These are phyloP conservation scores for Napeogenes sylphis DNA, from an alignment of 2,888 invertebrate genomes.

Conservation along the genomic window DNA sequence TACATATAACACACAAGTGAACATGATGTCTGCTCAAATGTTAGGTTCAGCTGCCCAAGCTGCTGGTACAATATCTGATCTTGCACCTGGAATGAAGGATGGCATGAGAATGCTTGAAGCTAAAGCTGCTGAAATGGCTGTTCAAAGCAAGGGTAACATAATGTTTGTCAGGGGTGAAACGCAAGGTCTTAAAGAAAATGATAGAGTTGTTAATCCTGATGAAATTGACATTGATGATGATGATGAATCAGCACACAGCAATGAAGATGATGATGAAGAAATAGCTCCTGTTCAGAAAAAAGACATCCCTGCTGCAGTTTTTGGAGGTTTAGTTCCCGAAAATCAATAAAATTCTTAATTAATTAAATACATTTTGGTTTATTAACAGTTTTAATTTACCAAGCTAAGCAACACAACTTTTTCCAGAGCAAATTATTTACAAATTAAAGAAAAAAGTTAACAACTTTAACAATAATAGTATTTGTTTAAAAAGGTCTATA, in stretches of 20 bases:
- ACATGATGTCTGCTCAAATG: constrained; percentile 99
- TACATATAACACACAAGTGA: constrained; percentile 98
- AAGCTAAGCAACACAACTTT: constrained; percentile 50
- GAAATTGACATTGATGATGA: constrained; percentile 91
- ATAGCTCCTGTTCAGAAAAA: constrained; percentile 89
- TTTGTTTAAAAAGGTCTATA: not conserved
- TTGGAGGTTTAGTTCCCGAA: constrained; percentile 83
- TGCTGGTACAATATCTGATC: constrained; percentile 83
- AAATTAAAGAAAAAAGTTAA: constrained; percentile 60
- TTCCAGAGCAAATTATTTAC: constrained; percentile 51
- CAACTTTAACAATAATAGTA: constrained; percentile 19
- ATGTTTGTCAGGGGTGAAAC: constrained; percentile 93
- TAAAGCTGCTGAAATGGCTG: constrained; percentile 85
- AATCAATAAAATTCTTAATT: constrained; percentile 30
- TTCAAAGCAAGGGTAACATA: constrained; percentile 80
- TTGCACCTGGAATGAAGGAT: constrained; percentile 87
- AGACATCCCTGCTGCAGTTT: constrained; percentile 92
- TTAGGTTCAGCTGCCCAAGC: constrained; percentile 84
- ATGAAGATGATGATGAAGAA: constrained; percentile 75
- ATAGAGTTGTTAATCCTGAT: constrained; percentile 89
- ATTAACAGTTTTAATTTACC: constrained; percentile 33
- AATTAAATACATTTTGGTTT: constrained; percentile 18
- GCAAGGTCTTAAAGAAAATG: constrained; percentile 82
- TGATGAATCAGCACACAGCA: constrained; percentile 80
- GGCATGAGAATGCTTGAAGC: constrained; percentile 93